Base-by-base conservation (phyloP, 92 coral and sea anemone species). In the Chrysogorgia sp. region DNA sequence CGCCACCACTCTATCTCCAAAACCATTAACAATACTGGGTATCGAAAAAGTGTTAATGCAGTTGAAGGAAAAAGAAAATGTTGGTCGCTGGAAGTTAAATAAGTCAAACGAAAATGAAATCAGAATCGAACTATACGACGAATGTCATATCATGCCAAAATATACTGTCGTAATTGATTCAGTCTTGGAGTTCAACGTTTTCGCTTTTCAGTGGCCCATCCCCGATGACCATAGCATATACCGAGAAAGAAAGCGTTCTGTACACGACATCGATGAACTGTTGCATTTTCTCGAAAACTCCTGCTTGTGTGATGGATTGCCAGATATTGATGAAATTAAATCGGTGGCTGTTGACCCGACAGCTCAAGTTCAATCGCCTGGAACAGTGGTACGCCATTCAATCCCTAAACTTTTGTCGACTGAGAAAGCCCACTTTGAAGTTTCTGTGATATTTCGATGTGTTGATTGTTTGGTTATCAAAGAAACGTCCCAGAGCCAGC, bases 301-400 rank as follows among this genome's bases (percentile, higher is more conserved):
- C 7, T 23, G 7, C 13, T 3, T 35, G 13, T 66, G 74, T n/a
- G 30, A 66, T 15, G 74, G 74, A 1, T 66, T 66, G 32, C 49
- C 25, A 25, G 29, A 66, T 19, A 43, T 28, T 40, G n/a, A 1
- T 28, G 17, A 34, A 2, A 52, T 66, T 1, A 35, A 35, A 24
- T 31, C 74, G 1, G 49, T 66, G 32, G 52, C 32, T 34, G 69
- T 63, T 30, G 69, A 13, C 32, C 74, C 74, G 1, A 66, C 74
- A 2, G 59, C 21, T 6, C 59, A 52, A 52, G 59, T 17, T 17
- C 26, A 20, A 21, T 22, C 17, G 7, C 52, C 74, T 2, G 35
- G 17, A n/a, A 33, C 74, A 0, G 26, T 66, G 33, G 6, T 40
- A 34, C 29, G 32, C 15, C 74, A 66, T 20, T 34, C 74, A 2